Evolutionary conservation across 2,113 vertebrate species (phyloP), one percentile per base, ranked within the genome.

Genomic region (Triplophysa tibetana): DNA sequence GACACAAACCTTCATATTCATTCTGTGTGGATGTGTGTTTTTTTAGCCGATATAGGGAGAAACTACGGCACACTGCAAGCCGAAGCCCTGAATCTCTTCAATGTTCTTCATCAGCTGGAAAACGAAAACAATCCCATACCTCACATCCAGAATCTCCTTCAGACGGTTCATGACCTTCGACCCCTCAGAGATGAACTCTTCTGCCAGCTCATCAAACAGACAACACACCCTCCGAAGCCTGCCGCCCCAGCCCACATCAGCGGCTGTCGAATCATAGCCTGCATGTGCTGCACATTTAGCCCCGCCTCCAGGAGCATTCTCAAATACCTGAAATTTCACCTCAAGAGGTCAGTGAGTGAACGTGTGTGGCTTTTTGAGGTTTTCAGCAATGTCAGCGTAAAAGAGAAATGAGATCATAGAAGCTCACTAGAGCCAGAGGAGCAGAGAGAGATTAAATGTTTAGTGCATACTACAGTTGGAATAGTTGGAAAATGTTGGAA

Each of bases 171-270:
- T 11, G 96, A 99, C 89, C 94, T 98, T 14, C 91, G 93, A 29
- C 94, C 94, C 0, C 92, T 99, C 70, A 91, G 97, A 23, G 97
- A 99, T 54, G 98, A 99, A 87, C 92, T 99, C 21, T 98, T 96
- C 89, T 99, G 97, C 78, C 98, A 99, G 88, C 95, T 99, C 64
- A 90, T 99, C 88, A 99, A 99, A 60, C 98, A 99, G 93, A 99
- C 96, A 23, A 93, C 90, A 5, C 91, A 93, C 45, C 92, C 94
- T 38, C 93, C 95, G 0, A 94, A 94, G 10, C 93, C 96, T 0
- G 92, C 92, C 21, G 90, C 93, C 0, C 69, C 77, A 0, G 95
- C 93, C 7, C 94, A 97, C 91, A 92, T 98, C 5, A 95, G 93
- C 52, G 93, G 91, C 73, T 98, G 97, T 97, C 95, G 94, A 89